Evolutionary conservation across 2,888 invertebrate species (phyloP), one percentile per base, ranked within the genome.

Genomic region (Cephus sareptanus): DNA sequence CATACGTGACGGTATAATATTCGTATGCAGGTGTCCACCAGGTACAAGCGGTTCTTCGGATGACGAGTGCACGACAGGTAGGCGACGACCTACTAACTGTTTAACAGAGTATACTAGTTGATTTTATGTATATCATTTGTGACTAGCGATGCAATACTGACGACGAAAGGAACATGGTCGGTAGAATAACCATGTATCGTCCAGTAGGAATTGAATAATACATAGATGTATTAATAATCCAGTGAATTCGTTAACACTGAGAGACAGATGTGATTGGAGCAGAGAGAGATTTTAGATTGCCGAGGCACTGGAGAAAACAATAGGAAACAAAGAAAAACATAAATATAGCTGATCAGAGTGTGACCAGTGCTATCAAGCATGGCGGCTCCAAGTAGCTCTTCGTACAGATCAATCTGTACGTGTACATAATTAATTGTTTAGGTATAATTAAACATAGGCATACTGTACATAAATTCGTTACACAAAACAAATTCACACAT

Each of bases 1-100:
- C 92, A 95, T 97, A 83, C 94, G 96, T 85, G 96, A 97, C 92
- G 95, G 96, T 82, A 96, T 96, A 81, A 95, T 95, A 88, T 98
- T 96, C 93, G 95, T 96, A 69, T 97, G 97, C 92, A 94, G 95
- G 89, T 96, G 96, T 92, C 94, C 95, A 83, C 95, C 95, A 77
- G 96, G 96, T 83, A 95, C 95, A 76, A 94, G 94, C 90, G 96
- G 96, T 85, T 93, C 94, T 85, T 95, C 96, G 69, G 94, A 95
- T 87, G 92, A 94, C 86, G 95, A 95, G 89, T 96, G 96, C 92
- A 93, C 93, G 83, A 92, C 93, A 93, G 94, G 95, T 94, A 93
- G 92, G 92, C 83, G 76, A 80, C 84, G 70, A 80, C 85, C 82
- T 83, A 87, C 87, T 90, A 88, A 89, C 88, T 85, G 83, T 86